Evolutionary conservation across 2,888 invertebrate genomes (phyloP).

Genomic region (Drosophila prostipennis): DNA sequence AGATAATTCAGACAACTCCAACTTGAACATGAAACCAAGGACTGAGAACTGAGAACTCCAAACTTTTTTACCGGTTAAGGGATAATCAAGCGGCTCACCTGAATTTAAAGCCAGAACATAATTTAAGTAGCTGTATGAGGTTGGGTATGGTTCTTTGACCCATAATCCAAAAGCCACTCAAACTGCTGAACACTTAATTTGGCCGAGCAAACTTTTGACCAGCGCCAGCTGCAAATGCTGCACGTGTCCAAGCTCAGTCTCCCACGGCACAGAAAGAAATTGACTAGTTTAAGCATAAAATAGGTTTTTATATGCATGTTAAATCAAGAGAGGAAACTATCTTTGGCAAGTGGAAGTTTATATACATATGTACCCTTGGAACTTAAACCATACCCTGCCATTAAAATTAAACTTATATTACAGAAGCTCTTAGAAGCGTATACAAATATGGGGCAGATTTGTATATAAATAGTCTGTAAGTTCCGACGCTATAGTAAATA

Average conservation of each 20-base stretch:
- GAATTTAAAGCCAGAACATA: conserved; percentile 27
- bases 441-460: too few species aligned
- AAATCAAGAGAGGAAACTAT: too few species aligned
- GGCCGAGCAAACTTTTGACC: conserved; percentile 50
- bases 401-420: too few species aligned
- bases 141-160: conserved; percentile 7
- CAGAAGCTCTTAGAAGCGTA: too few species aligned
- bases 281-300: too few species aligned
- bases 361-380: too few species aligned
- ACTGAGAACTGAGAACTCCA: background rate
- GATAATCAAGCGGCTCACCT: conserved; percentile 14
- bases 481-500: too few species aligned
- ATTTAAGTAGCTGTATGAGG: conserved; percentile 31
- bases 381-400: too few species aligned
- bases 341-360: too few species aligned
- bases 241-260: conserved; percentile 29
- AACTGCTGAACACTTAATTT: conserved; percentile 57
- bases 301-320: too few species aligned
- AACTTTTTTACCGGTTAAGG: background rate
- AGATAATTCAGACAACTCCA: conserved; percentile 1
- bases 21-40: too few species aligned
- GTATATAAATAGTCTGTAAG: too few species aligned
- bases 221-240: conserved; percentile 53
- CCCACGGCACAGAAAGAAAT: background rate
- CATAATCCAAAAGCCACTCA: conserved; percentile 56